Base-by-base conservation (phyloP, 2,797 vertebrate genomes). In the Halcyon chelicuti region DNA sequence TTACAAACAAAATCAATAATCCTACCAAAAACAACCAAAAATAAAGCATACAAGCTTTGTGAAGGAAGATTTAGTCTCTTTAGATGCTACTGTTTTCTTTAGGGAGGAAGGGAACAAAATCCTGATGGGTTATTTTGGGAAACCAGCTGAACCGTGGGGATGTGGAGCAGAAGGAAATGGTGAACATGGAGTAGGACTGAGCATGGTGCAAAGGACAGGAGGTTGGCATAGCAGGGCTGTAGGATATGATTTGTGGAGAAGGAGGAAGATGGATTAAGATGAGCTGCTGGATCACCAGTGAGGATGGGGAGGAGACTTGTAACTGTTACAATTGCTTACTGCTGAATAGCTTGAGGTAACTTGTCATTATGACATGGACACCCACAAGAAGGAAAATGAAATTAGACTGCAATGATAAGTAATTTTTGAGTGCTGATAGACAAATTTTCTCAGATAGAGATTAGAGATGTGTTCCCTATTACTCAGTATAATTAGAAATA, bases 1-100 rank as follows among this genome's bases (percentile, higher is more conserved):
- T 68, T 25, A 40, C 11, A 49, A 65, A 72, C 13, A 71, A 52
- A 52, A 29, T 26, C 25, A 58, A 77, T 62, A 65, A 5, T 4
- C 2, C 17, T 7, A 29, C 3, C 1, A 60, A 55, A 12, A 10
- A 4, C 6, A 17, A 5, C 0, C 3, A 12, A 21, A 5, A 23
- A 47, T 23, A 18, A 4, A 19, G 4, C 20, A 33, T 28, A 55
- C 31, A 55, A 42, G 1, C 10, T 71, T 42, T 71, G 15, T 63
- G 61, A 71, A 49, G 28, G n/a, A 78, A 71, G 4, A 31, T 47
- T 33, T 42, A 67, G 9, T 40, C 40, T 10, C 15, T 89, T 82
- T 77, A 70, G 19, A 46, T 35, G 63, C 31, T 57, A 29, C 12
- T 2, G 0, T 49, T 79, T 85, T 80, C 39, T 28, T 80, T 54